Percentiles rank a stretch among this genome's conserved stretches.
Evolutionary conservation across 2,113 vertebrate genomes (phyloP).

Genomic region (Triplophysa dalaica): DNA sequence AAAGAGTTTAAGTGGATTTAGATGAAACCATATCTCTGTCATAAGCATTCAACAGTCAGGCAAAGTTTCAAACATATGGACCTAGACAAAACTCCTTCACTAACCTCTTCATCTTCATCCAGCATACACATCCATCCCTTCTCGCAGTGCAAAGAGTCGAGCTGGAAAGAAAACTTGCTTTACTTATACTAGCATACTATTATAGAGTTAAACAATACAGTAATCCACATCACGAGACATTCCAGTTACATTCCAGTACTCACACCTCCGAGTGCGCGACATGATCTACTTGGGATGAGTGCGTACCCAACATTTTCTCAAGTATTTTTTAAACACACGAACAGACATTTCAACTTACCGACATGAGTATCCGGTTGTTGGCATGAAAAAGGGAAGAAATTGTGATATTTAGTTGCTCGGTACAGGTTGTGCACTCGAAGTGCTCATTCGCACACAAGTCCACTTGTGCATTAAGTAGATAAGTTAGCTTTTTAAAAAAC

Average conservation of each 20-base stretch:
- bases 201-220: background rate
- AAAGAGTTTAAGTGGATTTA: too few relatives aligned
- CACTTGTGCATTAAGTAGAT: background rate
- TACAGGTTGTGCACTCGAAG: background rate
- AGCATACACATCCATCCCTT: slow-evolving; percentile 78
- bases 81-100: slow-evolving; percentile 28
- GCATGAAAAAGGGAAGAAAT: slow-evolving; percentile 44
- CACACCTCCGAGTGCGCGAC: background rate
- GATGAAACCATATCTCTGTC: too few relatives aligned
- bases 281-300: too few relatives aligned
- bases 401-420: background rate
- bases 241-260: background rate
- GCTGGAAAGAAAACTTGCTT: slow-evolving; percentile 50
- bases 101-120: slow-evolving; percentile 71
- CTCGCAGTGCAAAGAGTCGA: slow-evolving; percentile 52
- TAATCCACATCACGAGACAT: slow-evolving; percentile 17
- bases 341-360: slow-evolving; percentile 32
- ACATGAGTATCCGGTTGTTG: slow-evolving; percentile 36
- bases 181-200: too few relatives aligned
- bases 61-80: too few relatives aligned
- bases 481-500: background rate
- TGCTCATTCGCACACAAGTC: background rate
- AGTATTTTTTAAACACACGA: background rate
- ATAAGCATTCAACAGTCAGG: too few relatives aligned
- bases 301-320: background rate